These are phyloP conservation scores for Pachyseris speciosa DNA, from an alignment of 64 coral and sea anemone genomes.

Conservation along the genomic window DNA sequence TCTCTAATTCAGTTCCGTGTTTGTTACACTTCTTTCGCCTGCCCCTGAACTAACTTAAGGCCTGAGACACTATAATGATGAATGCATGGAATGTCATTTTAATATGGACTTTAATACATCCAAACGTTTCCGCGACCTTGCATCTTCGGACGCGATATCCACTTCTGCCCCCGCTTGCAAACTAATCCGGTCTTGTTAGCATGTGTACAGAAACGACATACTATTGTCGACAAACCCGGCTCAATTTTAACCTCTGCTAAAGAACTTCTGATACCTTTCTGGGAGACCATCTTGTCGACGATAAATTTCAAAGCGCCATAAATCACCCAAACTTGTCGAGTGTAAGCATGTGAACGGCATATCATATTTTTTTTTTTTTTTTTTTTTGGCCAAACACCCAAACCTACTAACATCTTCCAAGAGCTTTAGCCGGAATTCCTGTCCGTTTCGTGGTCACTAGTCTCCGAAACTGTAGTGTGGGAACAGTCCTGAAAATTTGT, in stretches of 20 bases:
- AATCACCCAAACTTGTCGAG: background rate
- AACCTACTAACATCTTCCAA: background rate
- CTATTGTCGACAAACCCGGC: slow-evolving; percentile 28
- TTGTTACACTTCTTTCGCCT: too few species aligned
- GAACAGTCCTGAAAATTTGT: too few species aligned
- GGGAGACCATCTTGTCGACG: background rate
- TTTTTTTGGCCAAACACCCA: background rate
- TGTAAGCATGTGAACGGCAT: background rate
- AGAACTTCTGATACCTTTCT: slow-evolving; percentile 8
- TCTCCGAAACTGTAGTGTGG: too few species aligned
- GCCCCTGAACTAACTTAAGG: too few species aligned
- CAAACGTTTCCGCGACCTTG: background rate
- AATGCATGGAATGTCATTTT: too few species aligned
- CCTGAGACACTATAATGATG: too few species aligned
- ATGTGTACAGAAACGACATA: background rate
- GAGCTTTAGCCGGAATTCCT: slow-evolving; percentile 34
- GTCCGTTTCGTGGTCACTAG: background rate
- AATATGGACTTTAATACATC: background rate
- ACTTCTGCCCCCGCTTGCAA: background rate
- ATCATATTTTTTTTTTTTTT: background rate
- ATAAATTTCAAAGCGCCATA: slow-evolving; percentile 37
- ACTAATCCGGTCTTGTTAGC: slow-evolving; percentile 42
- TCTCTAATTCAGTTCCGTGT: too few species aligned
- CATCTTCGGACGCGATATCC: background rate
- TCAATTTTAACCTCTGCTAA: slow-evolving; percentile 17